Evolutionary conservation across 2,797 vertebrate genomes (phyloP).

Genomic region (Synaphobranchus kaupii): DNA sequence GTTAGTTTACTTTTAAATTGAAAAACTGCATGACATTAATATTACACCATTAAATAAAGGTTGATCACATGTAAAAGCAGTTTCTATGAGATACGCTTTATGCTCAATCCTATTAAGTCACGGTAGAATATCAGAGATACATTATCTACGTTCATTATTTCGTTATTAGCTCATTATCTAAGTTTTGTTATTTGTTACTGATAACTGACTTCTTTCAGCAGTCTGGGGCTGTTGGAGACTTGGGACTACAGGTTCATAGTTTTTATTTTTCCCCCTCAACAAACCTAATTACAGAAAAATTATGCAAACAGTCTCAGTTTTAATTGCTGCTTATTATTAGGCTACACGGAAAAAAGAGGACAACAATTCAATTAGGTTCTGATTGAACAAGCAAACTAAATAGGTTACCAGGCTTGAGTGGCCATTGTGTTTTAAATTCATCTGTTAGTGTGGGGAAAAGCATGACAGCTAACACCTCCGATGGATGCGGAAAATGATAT

Average conservation of each 20-base stretch:
- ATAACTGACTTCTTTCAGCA: conserved; percentile 28
- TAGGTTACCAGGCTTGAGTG: conserved; percentile 31
- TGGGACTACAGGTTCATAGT: conserved; percentile 47
- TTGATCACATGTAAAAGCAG: not conserved
- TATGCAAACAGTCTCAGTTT: conserved; percentile 64
- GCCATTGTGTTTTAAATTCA: conserved; percentile 38
- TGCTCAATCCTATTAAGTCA: not conserved
- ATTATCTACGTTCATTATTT: not conserved
- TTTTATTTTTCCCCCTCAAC: conserved; percentile 47
- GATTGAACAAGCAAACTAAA: conserved; percentile 44
- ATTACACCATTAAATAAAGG: not conserved
- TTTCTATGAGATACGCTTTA: not conserved
- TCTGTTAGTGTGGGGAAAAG: conserved; percentile 34
- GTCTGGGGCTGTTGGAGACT: not conserved
- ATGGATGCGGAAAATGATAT: conserved; percentile 44
- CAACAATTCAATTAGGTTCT: conserved; percentile 25
- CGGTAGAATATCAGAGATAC: not conserved
- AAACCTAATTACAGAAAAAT: conserved; percentile 66
- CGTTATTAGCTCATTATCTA: not conserved
- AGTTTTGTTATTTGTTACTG: not conserved
- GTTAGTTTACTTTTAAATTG: conserved; percentile 17
- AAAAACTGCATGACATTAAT: conserved; percentile 11
- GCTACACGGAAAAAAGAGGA: conserved; percentile 49
- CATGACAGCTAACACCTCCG: conserved; percentile 35
- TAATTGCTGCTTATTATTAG: conserved; percentile 74